Conservation (phyloP, 2,113 vertebrate genomes). For the Ciconia maguari region DNA sequence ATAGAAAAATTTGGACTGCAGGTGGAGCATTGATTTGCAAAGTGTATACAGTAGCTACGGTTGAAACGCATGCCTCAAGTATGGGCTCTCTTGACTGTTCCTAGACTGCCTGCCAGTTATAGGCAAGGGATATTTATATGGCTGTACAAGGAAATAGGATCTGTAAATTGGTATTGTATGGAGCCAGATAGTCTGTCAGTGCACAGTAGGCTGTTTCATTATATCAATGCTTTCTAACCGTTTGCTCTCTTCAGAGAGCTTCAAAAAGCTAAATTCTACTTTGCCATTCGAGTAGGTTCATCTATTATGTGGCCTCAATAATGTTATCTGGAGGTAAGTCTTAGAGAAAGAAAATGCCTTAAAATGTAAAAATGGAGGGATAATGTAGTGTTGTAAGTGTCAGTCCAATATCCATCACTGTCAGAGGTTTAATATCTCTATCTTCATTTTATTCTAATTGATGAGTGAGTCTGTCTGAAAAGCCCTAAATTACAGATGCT, state of each 20-base stretch:
- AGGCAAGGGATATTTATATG: background rate
- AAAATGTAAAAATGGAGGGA: conserved; percentile 19
- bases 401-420: conserved; percentile 50
- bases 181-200: background rate
- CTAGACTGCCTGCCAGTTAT: background rate
- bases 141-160: background rate
- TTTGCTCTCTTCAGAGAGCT: background rate
- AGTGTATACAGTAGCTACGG: background rate
- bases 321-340: conserved; percentile 1
- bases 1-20: background rate
- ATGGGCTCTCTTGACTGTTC: background rate
- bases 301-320: conserved; percentile 6
- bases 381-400: conserved; percentile 23
- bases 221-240: background rate
- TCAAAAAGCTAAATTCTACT: conserved; percentile 31
- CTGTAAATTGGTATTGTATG: conserved; percentile 7
- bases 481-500: conserved; percentile 74
- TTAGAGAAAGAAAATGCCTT: conserved; percentile 46
- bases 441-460: conserved; percentile 73
- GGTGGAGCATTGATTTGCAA: background rate
- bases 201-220: background rate
- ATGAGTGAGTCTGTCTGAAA: conserved; percentile 74
- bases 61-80: accelerated
- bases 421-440: conserved; percentile 69
- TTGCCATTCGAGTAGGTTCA: conserved; percentile 3